Conservation (phyloP, 2,888 invertebrate genomes). For the Stenodera caucasica region DNA sequence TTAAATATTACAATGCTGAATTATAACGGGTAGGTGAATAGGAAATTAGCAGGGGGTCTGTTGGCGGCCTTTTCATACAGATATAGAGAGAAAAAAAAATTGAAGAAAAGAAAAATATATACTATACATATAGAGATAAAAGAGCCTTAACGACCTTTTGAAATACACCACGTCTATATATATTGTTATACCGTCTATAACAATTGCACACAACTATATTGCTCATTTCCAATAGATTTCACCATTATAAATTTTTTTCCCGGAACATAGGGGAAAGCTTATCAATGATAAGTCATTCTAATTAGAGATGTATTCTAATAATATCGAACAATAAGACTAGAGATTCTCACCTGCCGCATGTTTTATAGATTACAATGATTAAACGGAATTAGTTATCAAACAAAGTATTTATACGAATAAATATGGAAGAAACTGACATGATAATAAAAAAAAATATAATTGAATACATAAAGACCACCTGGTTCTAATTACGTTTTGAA, state of each 20-base stretch:
- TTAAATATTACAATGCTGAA: conserved; percentile 23
- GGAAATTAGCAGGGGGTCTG: conserved; percentile 9
- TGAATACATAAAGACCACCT: not conserved
- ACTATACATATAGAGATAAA: not conserved
- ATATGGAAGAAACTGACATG: not conserved
- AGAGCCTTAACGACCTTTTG: conserved; percentile 7
- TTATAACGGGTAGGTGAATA: conserved; percentile 25
- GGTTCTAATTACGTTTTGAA: not conserved
- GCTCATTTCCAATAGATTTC: conserved; percentile 24
- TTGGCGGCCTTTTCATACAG: conserved; percentile 1
- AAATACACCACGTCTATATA: not conserved
- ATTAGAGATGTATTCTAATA: not conserved
- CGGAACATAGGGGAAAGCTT: too few species aligned
- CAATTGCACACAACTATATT: conserved; percentile 6
- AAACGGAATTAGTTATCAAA: not conserved
- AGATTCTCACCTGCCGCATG: not conserved
- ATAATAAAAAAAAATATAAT: not conserved
- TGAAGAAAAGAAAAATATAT: not conserved
- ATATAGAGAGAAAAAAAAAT: conserved; percentile 1
- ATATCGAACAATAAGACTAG: too few species aligned
- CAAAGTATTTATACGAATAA: not conserved
- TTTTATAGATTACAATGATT: not conserved
- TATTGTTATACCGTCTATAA: not conserved
- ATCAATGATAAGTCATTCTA: not conserved
- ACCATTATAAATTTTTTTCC: conserved; percentile 9